phyloP scores from a whole-genome alignment of 2,113 vertebrate species.

The Actinemys pallida region DNA sequence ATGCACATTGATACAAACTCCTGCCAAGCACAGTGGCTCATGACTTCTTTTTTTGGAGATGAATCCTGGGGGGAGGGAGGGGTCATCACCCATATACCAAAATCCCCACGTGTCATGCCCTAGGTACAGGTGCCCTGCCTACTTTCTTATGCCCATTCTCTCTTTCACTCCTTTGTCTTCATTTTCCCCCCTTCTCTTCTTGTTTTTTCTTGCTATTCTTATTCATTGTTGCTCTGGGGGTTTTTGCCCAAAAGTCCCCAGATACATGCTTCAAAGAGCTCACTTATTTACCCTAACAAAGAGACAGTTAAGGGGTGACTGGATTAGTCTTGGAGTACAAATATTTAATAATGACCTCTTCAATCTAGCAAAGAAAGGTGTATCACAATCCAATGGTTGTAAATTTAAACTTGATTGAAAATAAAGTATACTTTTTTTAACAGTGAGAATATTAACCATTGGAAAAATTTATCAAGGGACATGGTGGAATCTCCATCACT shows the following conservation, averaged over 20 bases:
- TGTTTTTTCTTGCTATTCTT: background rate
- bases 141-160: background rate
- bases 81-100: background rate
- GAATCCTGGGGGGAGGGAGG: fast-evolving
- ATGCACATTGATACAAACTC: no score
- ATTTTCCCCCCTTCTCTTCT: background rate
- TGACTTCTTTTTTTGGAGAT: no score
- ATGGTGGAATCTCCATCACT: background rate
- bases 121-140: background rate
- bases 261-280: background rate
- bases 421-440: background rate
- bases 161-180: background rate
- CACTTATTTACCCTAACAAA: background rate
- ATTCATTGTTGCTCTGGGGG: background rate
- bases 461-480: background rate
- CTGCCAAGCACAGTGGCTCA: no score
- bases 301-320: background rate
- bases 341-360: background rate
- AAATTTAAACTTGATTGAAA: background rate
- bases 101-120: background rate
- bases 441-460: background rate
- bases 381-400: background rate
- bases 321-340: background rate
- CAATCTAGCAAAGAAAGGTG: background rate
- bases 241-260: background rate